These are phyloP conservation scores for Bibio marci DNA, from an alignment of 2,888 invertebrate genomes.

Conservation along the genomic window DNA sequence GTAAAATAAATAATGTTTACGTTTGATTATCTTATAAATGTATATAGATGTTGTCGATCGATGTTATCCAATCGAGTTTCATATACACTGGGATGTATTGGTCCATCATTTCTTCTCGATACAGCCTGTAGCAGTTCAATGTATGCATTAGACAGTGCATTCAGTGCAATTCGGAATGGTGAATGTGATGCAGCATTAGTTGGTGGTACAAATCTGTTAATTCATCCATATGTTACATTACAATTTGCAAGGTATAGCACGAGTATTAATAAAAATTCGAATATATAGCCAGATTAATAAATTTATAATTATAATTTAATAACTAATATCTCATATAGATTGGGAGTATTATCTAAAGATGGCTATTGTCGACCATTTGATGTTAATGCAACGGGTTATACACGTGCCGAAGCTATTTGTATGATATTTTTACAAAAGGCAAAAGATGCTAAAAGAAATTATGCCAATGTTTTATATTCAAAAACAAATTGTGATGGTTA, in stretches of 20 bases:
- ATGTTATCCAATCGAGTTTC: conserved; percentile 87
- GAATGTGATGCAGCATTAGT: conserved; percentile 81
- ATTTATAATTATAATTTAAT: no score
- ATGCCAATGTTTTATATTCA: conserved; percentile 55
- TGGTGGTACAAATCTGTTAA: conserved; percentile 67
- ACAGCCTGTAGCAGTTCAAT: conserved; percentile 92
- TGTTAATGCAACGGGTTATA: conserved; percentile 63
- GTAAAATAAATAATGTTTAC: no score
- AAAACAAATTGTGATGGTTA: conserved; percentile 70
- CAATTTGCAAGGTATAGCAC: conserved; percentile 67
- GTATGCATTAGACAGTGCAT: conserved; percentile 71
- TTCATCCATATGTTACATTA: conserved; percentile 75
- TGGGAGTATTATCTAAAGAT: conserved; percentile 64
- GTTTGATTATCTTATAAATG: no score
- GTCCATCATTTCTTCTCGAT: conserved; percentile 78
- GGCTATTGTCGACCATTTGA: conserved; percentile 88
- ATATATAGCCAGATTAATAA: no score
- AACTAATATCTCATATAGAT: conserved; percentile 28
- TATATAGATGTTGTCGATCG: conserved; percentile 63
- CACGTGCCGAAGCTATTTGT: conserved; percentile 62
- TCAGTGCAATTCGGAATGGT: conserved; percentile 56
- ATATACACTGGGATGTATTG: conserved; percentile 71
- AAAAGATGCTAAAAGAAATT: conserved; percentile 44
- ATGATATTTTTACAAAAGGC: conserved; percentile 55
- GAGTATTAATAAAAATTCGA: no score